phyloP scores from a whole-genome alignment of 2,888 invertebrate genomes.

The Nycteola revayana region DNA sequence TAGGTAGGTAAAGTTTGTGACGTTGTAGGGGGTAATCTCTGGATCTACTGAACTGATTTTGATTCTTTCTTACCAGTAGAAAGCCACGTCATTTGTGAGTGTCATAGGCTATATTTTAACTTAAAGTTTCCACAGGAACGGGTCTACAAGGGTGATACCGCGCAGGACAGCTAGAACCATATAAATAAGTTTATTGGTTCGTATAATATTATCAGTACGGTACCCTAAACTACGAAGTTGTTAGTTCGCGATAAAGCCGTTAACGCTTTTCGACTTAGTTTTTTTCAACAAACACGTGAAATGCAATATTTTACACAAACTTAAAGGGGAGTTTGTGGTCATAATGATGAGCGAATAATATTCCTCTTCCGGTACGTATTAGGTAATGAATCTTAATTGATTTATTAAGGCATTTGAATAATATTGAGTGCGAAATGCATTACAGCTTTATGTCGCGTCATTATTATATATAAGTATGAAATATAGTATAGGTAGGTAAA shows the following conservation, averaged over 20 bases:
- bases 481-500: no score
- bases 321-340: slow-evolving; percentile 71
- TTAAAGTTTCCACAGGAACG: no score
- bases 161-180: no score
- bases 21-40: no score
- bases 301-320: slow-evolving; percentile 62
- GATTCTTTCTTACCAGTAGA: no score
- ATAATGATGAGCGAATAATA: slow-evolving; percentile 77
- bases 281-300: slow-evolving; percentile 58
- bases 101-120: no score
- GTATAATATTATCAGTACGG: slow-evolving; percentile 4
- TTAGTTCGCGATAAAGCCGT: slow-evolving; percentile 56
- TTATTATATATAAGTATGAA: no score
- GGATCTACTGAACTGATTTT: no score
- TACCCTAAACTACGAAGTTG: slow-evolving; percentile 25
- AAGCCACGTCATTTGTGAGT: no score
- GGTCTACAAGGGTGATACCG: no score
- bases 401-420: slow-evolving; percentile 64
- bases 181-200: no score
- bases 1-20: no score
- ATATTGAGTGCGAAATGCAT: slow-evolving; percentile 65
- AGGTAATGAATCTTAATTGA: slow-evolving; percentile 76
- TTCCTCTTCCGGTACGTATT: slow-evolving; percentile 70
- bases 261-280: slow-evolving; percentile 44
- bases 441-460: slow-evolving; percentile 21